Evolutionary conservation across 2,113 vertebrate genomes (phyloP).

Genomic region (Sterna hirundo): DNA sequence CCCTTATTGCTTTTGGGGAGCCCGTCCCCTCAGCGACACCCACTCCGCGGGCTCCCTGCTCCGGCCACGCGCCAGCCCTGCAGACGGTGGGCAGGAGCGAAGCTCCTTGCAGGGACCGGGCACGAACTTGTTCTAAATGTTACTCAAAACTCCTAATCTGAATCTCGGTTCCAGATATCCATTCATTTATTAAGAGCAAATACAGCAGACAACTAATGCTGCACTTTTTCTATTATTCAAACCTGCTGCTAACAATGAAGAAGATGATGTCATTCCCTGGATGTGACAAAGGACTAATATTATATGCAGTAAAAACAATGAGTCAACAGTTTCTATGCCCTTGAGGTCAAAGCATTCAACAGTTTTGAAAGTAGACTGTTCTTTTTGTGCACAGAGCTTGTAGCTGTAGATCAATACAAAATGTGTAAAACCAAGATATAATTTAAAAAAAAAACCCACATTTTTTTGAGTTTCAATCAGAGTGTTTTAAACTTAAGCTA

Average conservation of each 20-base stretch:
- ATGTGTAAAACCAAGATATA: conserved; percentile 16
- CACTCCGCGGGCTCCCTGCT: neutral
- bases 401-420: conserved; percentile 4
- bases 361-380: conserved; percentile 58
- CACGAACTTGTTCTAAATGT: neutral
- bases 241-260: conserved; percentile 68
- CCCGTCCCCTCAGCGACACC: neutral
- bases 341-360: conserved; percentile 69
- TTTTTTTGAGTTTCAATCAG: neutral
- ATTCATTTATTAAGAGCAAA: conserved; percentile 47
- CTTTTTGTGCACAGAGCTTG: conserved; percentile 36
- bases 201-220: conserved; percentile 29
- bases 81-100: neutral
- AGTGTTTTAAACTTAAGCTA: neutral
- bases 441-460: neutral
- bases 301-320: conserved; percentile 73
- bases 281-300: conserved; percentile 73
- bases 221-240: conserved; percentile 56
- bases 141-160: conserved; percentile 10
- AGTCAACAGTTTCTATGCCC: conserved; percentile 73
- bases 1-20: neutral
- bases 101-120: neutral
- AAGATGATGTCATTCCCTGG: conserved; percentile 70
- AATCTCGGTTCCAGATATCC: conserved; percentile 22
- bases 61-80: conserved; percentile 4